phyloP scores from a whole-genome alignment of 2,797 vertebrate genomes.

The Pseudocheirus occidentalis region DNA sequence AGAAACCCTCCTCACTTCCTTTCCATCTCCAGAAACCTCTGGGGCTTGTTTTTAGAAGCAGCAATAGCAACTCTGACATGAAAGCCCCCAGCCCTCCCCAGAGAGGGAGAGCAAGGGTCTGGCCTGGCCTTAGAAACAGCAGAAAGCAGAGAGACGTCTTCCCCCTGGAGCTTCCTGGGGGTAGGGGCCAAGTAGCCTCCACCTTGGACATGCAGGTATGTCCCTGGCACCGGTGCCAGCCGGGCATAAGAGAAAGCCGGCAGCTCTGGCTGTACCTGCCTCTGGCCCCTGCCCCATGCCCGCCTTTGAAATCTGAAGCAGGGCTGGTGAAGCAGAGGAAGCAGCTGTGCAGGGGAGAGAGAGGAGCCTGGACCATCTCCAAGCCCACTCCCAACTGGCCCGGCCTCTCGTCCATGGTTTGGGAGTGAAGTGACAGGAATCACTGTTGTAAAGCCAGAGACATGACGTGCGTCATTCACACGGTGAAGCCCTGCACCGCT shows the following conservation, averaged over 20 bases:
- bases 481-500: constrained; percentile 56
- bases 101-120: constrained; percentile 72
- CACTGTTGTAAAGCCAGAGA: constrained; percentile 58
- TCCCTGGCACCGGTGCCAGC: background rate
- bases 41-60: constrained; percentile 82
- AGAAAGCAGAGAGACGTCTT: constrained; percentile 68
- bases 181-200: background rate
- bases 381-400: constrained; percentile 45
- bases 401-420: constrained; percentile 6
- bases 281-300: constrained; percentile 11
- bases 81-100: constrained; percentile 75
- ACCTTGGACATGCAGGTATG: background rate
- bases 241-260: background rate
- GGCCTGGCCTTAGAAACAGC: constrained; percentile 77
- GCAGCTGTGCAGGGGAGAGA: background rate
- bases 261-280: background rate
- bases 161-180: background rate
- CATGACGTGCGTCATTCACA: constrained; percentile 68
- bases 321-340: constrained; percentile 23
- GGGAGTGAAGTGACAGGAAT: constrained; percentile 64
- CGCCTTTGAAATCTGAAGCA: constrained; percentile 25
- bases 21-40: constrained; percentile 80
- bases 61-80: constrained; percentile 85
- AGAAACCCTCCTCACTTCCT: constrained; percentile 80
- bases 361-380: constrained; percentile 26